phyloP scores from a whole-genome alignment of 2,888 invertebrate species.

The Idaea aversata region DNA sequence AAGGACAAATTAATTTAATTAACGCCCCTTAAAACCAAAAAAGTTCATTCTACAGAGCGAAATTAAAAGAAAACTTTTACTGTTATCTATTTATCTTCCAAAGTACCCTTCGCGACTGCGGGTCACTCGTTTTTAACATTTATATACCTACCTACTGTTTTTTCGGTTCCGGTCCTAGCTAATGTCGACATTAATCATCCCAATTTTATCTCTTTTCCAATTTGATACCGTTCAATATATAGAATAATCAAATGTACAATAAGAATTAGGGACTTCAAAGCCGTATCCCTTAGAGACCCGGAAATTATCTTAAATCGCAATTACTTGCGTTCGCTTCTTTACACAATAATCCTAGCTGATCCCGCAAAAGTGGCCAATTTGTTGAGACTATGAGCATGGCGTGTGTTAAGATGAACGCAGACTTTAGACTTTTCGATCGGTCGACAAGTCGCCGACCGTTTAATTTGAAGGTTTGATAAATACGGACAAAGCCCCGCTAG shows the following conservation, averaged over 20 bases:
- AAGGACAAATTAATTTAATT: not conserved
- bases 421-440: not conserved
- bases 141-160: not conserved
- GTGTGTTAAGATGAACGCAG: constrained; percentile 16
- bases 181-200: not conserved
- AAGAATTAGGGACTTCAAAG: not conserved
- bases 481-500: not conserved
- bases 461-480: too few species aligned
- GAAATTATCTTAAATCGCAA: constrained; percentile 28
- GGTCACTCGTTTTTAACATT: not conserved
- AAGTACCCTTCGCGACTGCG: not conserved
- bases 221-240: not conserved
- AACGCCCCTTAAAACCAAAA: not conserved
- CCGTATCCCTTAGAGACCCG: not conserved
- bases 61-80: not conserved
- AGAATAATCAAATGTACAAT: not conserved
- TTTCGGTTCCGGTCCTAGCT: not conserved
- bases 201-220: not conserved
- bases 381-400: constrained; percentile 51
- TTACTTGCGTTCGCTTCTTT: constrained; percentile 37
- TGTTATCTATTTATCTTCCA: not conserved
- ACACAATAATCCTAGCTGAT: constrained; percentile 49
- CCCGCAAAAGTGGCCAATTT: constrained; percentile 59
- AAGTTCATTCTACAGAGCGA: not conserved
- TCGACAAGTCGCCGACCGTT: not conserved